Base-by-base conservation (phyloP, 2,113 vertebrate genomes). In the Phyllopteryx taeniolatus region DNA sequence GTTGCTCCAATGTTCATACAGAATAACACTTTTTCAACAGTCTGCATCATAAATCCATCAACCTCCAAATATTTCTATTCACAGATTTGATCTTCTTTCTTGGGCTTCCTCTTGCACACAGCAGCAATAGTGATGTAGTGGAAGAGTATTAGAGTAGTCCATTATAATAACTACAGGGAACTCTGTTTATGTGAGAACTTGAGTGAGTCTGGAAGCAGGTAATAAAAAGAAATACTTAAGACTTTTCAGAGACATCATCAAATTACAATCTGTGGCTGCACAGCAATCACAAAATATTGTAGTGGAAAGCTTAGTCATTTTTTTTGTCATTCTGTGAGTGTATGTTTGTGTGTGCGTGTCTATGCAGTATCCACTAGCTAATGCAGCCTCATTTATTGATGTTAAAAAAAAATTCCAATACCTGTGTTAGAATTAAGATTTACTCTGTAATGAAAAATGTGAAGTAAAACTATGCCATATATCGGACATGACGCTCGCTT, bases 381-480 rank as follows among this genome's bases (percentile, higher is more conserved):
- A 90, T 88, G 84, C 90, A 89, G 85, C 91, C 91, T 91, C 87
- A 85, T 91, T 88, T 93, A 90, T 93, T 84, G 87, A 86, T 94
- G 91, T 94, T 92, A 67, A 68, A 73, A 88, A 88, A 73, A 83
- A 90, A 89, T 91, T 93, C 91, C 89, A 90, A 91, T 92, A 91
- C 91, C 88, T 90, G 90, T 93, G 91, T 91, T 93, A 92, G 90
- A 90, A 89, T 83, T 83, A 87, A 92, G 81, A 88, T 91, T 92
- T 92, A 90, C 87, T 93, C 90, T 93, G 91, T 94, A 92, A 89
- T 93, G 91, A 91, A 91, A 89, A 93, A 94, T 93, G 92, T 94
- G 92, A 94, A 93, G 90, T 94, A 94, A 94, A 94, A 88, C 83
- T 92, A 92, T 92, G 91, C 88, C 89, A 90, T 92, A 91, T 94